A percentile compares a stretch with the other conserved stretches of the same genome.
phyloP scores from a whole-genome alignment of 2,113 vertebrate species.

The Hippocampus zosterae region DNA sequence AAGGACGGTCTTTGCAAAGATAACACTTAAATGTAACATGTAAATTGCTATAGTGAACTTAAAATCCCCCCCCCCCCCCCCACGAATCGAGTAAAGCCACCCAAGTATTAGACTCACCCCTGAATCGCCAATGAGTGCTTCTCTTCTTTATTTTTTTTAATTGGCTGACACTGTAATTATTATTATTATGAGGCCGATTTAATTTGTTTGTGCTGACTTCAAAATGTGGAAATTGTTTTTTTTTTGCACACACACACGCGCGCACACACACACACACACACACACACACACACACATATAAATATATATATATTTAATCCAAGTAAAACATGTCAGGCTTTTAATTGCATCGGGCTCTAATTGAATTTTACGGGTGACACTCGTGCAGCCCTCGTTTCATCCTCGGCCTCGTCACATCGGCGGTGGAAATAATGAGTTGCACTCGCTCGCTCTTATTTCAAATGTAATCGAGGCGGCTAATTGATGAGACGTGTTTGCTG shows the following conservation, averaged over 20 bases:
- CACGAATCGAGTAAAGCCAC: not conserved
- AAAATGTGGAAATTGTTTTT: not conserved
- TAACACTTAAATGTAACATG: not conserved
- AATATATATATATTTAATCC: not conserved
- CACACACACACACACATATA: too few relatives aligned
- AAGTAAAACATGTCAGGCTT: not conserved
- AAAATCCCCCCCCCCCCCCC: too few relatives aligned
- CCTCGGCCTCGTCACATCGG: constrained; percentile 37
- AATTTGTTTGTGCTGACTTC: not conserved
- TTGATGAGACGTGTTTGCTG: constrained; percentile 72
- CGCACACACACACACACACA: too few relatives aligned
- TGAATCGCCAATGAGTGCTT: not conserved
- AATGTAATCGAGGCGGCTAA: constrained; percentile 74
- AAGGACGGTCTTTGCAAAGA: not conserved
- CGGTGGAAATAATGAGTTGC: constrained; percentile 67
- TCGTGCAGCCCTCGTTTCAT: not conserved
- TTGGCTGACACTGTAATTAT: not conserved
- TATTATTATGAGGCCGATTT: not conserved
- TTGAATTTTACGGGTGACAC: not conserved
- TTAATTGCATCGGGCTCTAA: constrained; percentile 2
- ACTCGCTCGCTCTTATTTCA: constrained; percentile 58
- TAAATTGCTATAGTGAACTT: not conserved
- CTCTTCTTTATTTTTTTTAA: not conserved
- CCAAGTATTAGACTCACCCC: not conserved
- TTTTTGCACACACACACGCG: too few relatives aligned